Conservation (phyloP, 2,888 invertebrate genomes). For the Malthinus flaveolus region DNA sequence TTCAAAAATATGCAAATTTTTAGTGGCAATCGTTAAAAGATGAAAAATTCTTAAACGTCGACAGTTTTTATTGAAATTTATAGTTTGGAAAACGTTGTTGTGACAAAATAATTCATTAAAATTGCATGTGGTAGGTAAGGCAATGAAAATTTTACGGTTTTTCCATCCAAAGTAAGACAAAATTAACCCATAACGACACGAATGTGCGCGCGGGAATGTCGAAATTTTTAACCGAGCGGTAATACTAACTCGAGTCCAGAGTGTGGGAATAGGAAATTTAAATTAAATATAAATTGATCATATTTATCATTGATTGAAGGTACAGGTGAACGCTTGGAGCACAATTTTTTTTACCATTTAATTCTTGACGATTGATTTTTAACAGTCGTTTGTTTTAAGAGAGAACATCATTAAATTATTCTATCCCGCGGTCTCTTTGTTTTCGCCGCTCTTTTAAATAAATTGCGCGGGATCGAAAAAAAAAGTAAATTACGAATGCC, state of each 20-base stretch:
- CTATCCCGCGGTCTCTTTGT: slow-evolving; percentile 49
- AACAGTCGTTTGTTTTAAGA: slow-evolving; percentile 52
- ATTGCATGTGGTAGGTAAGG: too few species aligned
- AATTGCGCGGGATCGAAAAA: slow-evolving; percentile 35
- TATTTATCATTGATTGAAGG: slow-evolving; percentile 13
- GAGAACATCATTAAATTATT: slow-evolving; percentile 53
- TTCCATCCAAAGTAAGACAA: too few species aligned
- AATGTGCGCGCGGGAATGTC: too few species aligned
- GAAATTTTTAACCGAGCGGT: too few species aligned
- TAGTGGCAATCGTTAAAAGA: background rate
- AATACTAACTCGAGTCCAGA: too few species aligned
- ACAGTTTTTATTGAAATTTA: slow-evolving; percentile 6
- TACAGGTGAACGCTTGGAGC: slow-evolving; percentile 40
- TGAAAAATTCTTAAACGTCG: background rate
- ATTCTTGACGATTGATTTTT: slow-evolving; percentile 54
- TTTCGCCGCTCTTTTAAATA: slow-evolving; percentile 46
- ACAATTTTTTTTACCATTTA: slow-evolving; percentile 32
- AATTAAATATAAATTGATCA: slow-evolving; percentile 13
- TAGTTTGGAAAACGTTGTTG: background rate
- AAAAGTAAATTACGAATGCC: slow-evolving; percentile 43
- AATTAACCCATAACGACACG: too few species aligned
- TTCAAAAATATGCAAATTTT: slow-evolving; percentile 3
- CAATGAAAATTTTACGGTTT: too few species aligned
- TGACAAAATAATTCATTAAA: too few species aligned
- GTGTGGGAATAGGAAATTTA: slow-evolving; percentile 8